Evolutionary conservation across 2,797 vertebrate genomes (phyloP).

Genomic region (Toxotes lorentzi): DNA sequence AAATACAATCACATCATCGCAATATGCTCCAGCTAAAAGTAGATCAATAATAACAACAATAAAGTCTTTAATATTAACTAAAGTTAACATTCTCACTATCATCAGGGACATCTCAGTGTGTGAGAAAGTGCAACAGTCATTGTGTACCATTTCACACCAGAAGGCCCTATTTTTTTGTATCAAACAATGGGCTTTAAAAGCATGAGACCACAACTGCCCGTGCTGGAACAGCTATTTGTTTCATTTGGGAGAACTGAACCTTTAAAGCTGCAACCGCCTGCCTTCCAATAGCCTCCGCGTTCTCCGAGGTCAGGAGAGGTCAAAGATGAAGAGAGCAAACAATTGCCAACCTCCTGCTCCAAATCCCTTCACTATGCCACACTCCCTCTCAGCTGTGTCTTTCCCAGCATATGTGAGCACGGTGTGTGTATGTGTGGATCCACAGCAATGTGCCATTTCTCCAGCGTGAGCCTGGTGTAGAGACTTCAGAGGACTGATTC

Average conservation of each 20-base stretch:
- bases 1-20: neutral
- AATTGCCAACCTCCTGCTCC: constrained; percentile 67
- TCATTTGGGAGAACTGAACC: constrained; percentile 57
- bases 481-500: constrained; percentile 53
- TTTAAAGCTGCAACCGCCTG: constrained; percentile 48
- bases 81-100: no score
- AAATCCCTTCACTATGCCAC: constrained; percentile 64
- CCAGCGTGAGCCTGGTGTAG: constrained; percentile 37
- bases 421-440: constrained; percentile 38
- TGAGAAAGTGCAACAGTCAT: constrained; percentile 7
- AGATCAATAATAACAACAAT: no score
- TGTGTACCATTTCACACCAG: constrained; percentile 37
- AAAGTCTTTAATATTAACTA: no score
- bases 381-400: constrained; percentile 70
- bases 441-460: constrained; percentile 54
- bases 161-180: constrained; percentile 37
- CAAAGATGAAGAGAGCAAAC: constrained; percentile 76
- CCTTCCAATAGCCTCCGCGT: constrained; percentile 46
- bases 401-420: constrained; percentile 63
- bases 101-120: neutral
- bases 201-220: constrained; percentile 9
- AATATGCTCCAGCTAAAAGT: neutral
- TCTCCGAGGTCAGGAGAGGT: constrained; percentile 70
- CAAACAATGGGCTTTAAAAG: constrained; percentile 54
- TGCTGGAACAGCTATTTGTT: constrained; percentile 41